A percentile compares a stretch with the other conserved stretches of the same genome.
Evolutionary conservation across 2,113 vertebrate species (phyloP).

Genomic region (Machaerirhynchus nigripectus): DNA sequence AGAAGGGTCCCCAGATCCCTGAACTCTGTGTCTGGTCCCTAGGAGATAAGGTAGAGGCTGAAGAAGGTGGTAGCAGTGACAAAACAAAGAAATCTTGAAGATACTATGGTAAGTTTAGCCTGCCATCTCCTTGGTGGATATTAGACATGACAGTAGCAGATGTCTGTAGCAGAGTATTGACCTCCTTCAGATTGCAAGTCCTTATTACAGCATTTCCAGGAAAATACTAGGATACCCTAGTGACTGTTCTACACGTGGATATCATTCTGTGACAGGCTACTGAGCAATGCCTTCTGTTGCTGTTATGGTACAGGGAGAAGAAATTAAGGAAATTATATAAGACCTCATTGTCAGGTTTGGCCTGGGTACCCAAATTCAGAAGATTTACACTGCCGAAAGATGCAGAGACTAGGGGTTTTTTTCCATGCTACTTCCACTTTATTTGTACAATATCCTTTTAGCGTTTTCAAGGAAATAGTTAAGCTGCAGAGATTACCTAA

Average conservation of each 20-base stretch:
- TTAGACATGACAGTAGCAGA: background rate
- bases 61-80: background rate
- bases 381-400: background rate
- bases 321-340: background rate
- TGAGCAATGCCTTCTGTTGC: background rate
- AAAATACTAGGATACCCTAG: background rate
- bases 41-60: background rate
- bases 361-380: background rate
- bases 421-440: background rate
- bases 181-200: background rate
- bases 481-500: background rate
- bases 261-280: background rate
- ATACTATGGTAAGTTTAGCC: background rate
- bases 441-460: background rate
- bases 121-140: rapidly evolving
- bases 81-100: background rate
- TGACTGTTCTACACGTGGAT: background rate
- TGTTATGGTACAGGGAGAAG: background rate
- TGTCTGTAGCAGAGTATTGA: background rate
- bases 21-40: background rate
- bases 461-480: background rate
- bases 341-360: background rate
- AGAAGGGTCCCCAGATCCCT: background rate
- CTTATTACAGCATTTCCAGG: background rate
- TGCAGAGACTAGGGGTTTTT: rapidly evolving